Base-by-base conservation (phyloP, 2,888 invertebrate species). In the Cotesia congregata region DNA sequence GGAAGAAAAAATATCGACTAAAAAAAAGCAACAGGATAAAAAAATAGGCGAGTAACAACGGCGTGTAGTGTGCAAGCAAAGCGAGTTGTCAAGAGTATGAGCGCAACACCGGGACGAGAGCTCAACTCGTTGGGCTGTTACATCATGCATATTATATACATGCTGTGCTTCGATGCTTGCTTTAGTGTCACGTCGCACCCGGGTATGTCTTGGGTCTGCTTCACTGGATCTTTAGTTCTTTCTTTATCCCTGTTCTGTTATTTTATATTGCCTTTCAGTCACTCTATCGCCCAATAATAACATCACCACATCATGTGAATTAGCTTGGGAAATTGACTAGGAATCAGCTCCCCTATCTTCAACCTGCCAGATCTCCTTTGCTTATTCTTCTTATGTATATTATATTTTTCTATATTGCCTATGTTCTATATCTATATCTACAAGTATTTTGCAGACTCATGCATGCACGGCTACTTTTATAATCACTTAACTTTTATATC, bases 111-210 rank as follows among this genome's bases (percentile, higher is more conserved):
- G 12, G 30, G 30, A 30, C 71, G 62, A 41, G 65, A 65, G 65
- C 30, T 65, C 73, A 20, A 65, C 72, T 62, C 72, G 74, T 74
- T 74, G 62, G 62, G 70, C 71, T 61, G 74, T 77, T 77, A 77
- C 74, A 77, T 77, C 74, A 77, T 77, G 77, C 77, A 77, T 71
- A 77, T 41, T 74, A 77, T 71, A 77, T 41, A 70, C 50, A 30
- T 60, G 70, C 60, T 15, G 50, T 50, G 50, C 50, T 50, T 50
- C 39, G 71, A 38, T 72, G 67, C 67, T 75, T 38, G 39, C 39
- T 72, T 60, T 17, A 39, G 38, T 67, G 67, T 72, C 62, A 30
- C 73, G 67, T 65, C 67, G n/a, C 73, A 17, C 59, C 67, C 50
- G 59, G 67, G 38, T 38, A 61, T 61, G 61, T 60, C 39, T 61